Evolutionary conservation across 2,113 vertebrate genomes (phyloP).

Genomic region (Phainopepla nitens): DNA sequence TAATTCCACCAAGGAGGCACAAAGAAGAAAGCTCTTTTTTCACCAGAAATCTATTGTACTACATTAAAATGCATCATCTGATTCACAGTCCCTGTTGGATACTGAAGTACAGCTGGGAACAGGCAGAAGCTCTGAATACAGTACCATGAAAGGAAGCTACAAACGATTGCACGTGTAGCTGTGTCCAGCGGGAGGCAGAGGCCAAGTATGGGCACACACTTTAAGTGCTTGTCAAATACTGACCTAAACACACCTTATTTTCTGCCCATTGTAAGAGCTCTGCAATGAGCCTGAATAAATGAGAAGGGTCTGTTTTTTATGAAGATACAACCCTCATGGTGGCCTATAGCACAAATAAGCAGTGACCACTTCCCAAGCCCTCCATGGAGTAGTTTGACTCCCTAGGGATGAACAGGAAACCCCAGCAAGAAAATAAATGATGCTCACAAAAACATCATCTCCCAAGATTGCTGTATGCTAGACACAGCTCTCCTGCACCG

Average conservation of each 20-base stretch:
- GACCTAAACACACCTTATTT: background rate
- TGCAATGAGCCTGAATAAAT: background rate
- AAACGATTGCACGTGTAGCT: background rate
- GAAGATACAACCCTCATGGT: background rate
- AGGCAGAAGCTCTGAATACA: background rate
- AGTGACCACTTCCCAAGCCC: background rate
- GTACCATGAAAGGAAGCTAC: background rate
- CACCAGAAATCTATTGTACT: slow-evolving; percentile 10
- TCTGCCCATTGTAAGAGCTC: background rate
- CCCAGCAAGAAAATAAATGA: background rate
- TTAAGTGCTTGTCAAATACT: background rate
- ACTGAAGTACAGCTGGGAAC: background rate
- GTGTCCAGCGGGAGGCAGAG: background rate
- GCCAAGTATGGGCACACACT: background rate
- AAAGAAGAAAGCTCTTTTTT: background rate
- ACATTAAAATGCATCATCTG: slow-evolving; percentile 34
- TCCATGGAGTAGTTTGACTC: accelerated
- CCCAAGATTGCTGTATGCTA: background rate
- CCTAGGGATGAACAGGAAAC: background rate
- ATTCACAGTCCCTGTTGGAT: background rate
- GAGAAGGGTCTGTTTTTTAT: background rate
- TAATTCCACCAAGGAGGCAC: background rate
- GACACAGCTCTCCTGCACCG: accelerated
- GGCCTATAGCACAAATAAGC: background rate
- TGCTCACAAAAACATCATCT: background rate